Evolutionary conservation across 2,797 vertebrate species (phyloP).

Genomic region (Myripristis murdjan): DNA sequence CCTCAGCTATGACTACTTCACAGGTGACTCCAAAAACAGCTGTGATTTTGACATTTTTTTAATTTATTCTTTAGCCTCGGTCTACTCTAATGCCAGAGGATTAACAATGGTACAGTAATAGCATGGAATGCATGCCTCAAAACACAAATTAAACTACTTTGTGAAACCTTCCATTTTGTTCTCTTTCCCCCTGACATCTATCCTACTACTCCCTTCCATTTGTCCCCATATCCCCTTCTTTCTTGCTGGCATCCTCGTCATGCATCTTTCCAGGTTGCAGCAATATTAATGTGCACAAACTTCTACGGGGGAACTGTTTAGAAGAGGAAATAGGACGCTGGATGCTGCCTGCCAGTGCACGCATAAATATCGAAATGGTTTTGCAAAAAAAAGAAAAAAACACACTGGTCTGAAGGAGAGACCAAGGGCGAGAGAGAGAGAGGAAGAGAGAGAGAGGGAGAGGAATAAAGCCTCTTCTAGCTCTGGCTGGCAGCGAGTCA

Average conservation of each 20-base stretch:
- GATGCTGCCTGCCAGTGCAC: conserved; percentile 43
- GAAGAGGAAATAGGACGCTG: conserved; percentile 62
- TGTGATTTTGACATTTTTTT: too few relatives aligned
- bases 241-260: conserved; percentile 21
- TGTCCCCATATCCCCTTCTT: conserved; percentile 11
- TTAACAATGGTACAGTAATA: conserved; percentile 32
- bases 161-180: conserved; percentile 9
- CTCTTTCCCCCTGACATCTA: conserved; percentile 27
- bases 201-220: conserved; percentile 30
- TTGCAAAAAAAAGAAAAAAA: conserved; percentile 47
- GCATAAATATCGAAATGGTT: conserved; percentile 60
- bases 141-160: conserved; percentile 9
- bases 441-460: conserved; percentile 14
- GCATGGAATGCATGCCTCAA: conserved; percentile 9
- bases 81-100: too few relatives aligned
- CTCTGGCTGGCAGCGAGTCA: conserved; percentile 51
- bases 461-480: conserved; percentile 1
- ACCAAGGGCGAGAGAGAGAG: conserved; percentile 4
- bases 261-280: conserved; percentile 38
- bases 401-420: neutral
- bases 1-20: too few relatives aligned
- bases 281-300: conserved; percentile 41
- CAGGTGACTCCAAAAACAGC: too few relatives aligned
- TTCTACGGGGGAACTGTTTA: conserved; percentile 45
- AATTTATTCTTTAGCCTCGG: too few relatives aligned